Conservation (phyloP, 2,113 vertebrate genomes). For the Perca schrenkii region DNA sequence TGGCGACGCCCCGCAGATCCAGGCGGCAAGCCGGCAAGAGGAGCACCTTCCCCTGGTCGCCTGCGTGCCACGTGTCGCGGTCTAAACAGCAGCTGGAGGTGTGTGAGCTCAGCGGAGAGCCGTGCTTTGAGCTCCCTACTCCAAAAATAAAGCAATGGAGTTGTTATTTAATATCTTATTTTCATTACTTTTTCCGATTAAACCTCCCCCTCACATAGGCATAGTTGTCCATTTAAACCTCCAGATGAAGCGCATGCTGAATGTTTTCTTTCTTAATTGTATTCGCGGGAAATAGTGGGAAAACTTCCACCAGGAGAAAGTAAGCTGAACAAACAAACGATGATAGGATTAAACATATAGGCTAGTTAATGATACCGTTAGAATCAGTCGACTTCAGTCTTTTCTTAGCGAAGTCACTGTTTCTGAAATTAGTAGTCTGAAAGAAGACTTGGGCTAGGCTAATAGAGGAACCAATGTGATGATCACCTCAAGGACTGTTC, state of each 20-base stretch:
- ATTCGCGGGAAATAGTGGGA: no score
- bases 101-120: constrained; percentile 60
- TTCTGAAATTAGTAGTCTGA: not conserved
- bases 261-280: not conserved
- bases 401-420: not conserved
- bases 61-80: constrained; percentile 86
- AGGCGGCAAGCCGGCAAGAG: constrained; percentile 81
- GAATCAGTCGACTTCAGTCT: not conserved
- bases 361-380: not conserved
- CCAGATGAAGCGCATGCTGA: not conserved
- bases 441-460: fast-evolving
- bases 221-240: not conserved
- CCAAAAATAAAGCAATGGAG: not conserved
- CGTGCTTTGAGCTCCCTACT: constrained; percentile 7
- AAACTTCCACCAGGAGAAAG: not conserved
- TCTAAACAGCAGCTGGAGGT: constrained; percentile 82
- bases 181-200: not conserved
- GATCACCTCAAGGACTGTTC: not conserved
- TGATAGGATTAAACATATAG: not conserved
- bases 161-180: not conserved
- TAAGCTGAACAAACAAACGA: not conserved
- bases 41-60: constrained; percentile 81
- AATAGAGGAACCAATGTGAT: constrained; percentile 1
- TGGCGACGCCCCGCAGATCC: constrained; percentile 80
- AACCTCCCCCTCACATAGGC: not conserved